Base-by-base conservation (phyloP, 1,140 invertebrate species). In the Drosophila fuyamai region DNA sequence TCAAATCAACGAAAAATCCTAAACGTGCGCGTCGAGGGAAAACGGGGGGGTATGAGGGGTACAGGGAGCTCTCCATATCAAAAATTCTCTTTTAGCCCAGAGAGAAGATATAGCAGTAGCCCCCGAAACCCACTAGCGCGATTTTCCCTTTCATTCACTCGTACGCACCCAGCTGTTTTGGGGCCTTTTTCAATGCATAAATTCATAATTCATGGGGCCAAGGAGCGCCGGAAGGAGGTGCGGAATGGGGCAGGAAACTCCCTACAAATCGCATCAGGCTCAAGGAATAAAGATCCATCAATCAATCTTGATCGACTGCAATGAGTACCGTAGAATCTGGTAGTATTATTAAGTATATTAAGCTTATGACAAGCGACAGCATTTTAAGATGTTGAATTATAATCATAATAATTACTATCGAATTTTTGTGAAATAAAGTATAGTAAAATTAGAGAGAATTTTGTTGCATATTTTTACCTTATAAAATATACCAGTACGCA, bases 1-100 rank as follows among this genome's bases (percentile, higher is more conserved):
- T 88, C 83, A 88, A 88, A 88, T 88, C 83, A 88, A 77, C 80
- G 83, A 88, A 83, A 88, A 88, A 83, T 88, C 80, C 67, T 88
- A 88, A 88, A 89, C 83, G 83, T 83, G 84, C 84, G 14, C 13
- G 41, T 12, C n/a, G 38, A 9, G 18, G 27, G 5, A 29, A 16
- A 51, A 0, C 5, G 9, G 9, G 57, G 13, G 13, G n/a, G 35
- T 6, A 32, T 32, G 6, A 32, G 35, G 18, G 35, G 8, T 48
- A 16, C 13, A 16, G 13, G 27, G 36, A 61, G 61, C 50, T 46
- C 38, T 53, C 18, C 18, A 46, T 83, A 86, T 88, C 83, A 89
- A 88, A 88, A 88, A 88, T 88, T 88, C 83, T 72, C 79, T 88
- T 88, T 88, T 32, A 81, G 83, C 65, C 61, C 8, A 50, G 44